Conservation (phyloP, 2,888 invertebrate genomes). For the Epistrophella euchroma region DNA sequence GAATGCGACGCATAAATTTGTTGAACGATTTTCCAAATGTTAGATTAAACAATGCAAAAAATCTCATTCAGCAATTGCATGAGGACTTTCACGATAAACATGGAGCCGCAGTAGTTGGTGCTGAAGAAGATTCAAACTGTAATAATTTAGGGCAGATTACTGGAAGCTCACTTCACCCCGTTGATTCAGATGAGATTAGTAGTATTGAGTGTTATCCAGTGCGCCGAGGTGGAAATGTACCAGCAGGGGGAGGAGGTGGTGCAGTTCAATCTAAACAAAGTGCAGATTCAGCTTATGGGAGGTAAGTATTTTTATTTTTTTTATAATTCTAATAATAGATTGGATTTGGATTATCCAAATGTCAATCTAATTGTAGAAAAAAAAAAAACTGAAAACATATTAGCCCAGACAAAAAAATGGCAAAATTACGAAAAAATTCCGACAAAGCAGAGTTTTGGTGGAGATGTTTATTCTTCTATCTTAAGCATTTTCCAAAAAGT, state of each 20-base stretch:
- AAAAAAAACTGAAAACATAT: too few relatives aligned
- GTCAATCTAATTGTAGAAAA: too few relatives aligned
- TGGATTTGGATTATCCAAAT: too few relatives aligned
- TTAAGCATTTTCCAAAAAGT: too few relatives aligned
- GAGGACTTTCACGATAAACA: slow-evolving; percentile 80
- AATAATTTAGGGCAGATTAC: slow-evolving; percentile 46
- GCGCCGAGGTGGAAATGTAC: slow-evolving; percentile 65
- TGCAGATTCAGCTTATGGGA: slow-evolving; percentile 93
- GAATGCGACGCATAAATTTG: slow-evolving; percentile 63
- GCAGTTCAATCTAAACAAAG: slow-evolving; percentile 81
- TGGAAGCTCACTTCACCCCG: slow-evolving; percentile 68
- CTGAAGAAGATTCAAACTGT: slow-evolving; percentile 54
- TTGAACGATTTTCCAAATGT: slow-evolving; percentile 79
- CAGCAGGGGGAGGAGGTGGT: slow-evolving; percentile 75
- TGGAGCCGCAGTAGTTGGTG: slow-evolving; percentile 72
- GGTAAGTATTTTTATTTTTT: slow-evolving; percentile 86
- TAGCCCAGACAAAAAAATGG: too few relatives aligned
- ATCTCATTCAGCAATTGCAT: slow-evolving; percentile 81
- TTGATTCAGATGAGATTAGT: slow-evolving; percentile 83
- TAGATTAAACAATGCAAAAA: slow-evolving; percentile 82
- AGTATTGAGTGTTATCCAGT: slow-evolving; percentile 82
- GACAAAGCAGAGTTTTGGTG: too few relatives aligned
- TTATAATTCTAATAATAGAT: too few relatives aligned
- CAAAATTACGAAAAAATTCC: too few relatives aligned
- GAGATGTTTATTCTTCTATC: too few relatives aligned